Percentiles rank a stretch among this genome's conserved stretches.
phyloP scores from a whole-genome alignment of 2,888 invertebrate genomes.

The Leucoma salicis region DNA sequence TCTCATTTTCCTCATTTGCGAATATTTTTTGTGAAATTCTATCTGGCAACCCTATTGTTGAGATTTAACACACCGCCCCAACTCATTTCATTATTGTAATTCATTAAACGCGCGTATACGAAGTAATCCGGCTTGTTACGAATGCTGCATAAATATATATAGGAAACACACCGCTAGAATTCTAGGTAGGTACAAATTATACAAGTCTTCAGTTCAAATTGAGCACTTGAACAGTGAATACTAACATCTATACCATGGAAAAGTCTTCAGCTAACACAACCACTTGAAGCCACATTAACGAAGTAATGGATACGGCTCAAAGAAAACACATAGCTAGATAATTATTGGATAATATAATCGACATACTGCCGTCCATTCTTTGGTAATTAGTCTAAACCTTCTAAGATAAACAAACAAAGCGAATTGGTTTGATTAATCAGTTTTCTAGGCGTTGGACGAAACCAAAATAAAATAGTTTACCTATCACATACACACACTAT shows the following conservation, averaged over 20 bases:
- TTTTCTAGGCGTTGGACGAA: constrained; percentile 13
- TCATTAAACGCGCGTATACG: background rate
- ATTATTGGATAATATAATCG: constrained; percentile 8
- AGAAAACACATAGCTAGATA: constrained; percentile 8
- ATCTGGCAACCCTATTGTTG: no score
- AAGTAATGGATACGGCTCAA: constrained; percentile 7
- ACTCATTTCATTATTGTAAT: background rate
- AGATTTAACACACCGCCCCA: background rate
- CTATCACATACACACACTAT: constrained; percentile 15
- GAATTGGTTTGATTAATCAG: constrained; percentile 10
- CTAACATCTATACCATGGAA: background rate
- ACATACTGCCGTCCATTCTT: constrained; percentile 3
- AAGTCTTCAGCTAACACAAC: constrained; percentile 12
- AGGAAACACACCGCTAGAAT: background rate
- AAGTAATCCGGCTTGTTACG: background rate
- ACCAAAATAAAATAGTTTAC: constrained; percentile 10
- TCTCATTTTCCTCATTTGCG: no score
- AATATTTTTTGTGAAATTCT: no score
- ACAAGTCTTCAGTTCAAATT: background rate
- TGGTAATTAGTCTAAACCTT: constrained; percentile 17
- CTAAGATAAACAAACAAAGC: constrained; percentile 32
- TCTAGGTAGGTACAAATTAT: background rate
- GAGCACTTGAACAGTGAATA: background rate
- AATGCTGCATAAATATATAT: background rate
- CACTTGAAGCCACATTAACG: constrained; percentile 16